A percentile compares a stretch with the other conserved stretches of the same genome.
phyloP scores from a whole-genome alignment of 2,888 invertebrate genomes.

The Machimus atricapillus region DNA sequence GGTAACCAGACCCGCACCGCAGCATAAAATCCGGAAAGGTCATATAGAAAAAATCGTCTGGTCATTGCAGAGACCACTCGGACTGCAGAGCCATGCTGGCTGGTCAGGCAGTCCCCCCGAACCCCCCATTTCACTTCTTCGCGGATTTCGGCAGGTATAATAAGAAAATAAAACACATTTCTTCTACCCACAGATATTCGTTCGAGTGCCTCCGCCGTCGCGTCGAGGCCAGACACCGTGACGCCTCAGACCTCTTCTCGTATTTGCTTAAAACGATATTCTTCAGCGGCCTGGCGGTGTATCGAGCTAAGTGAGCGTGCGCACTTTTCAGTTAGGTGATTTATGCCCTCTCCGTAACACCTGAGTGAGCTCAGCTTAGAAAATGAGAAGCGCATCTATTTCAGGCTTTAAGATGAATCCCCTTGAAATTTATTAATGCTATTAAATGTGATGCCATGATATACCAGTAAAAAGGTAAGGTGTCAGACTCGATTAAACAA shows the following conservation, averaged over 20 bases:
- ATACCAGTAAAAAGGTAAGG: background rate
- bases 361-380: background rate
- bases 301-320: background rate
- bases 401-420: background rate
- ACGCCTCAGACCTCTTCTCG: background rate
- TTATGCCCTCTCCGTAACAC: conserved; percentile 9
- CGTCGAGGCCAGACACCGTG: background rate
- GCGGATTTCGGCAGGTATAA: background rate
- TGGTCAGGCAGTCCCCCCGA: background rate
- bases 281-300: background rate
- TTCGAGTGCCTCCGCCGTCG: background rate
- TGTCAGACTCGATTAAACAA: background rate
- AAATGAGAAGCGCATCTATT: conserved; percentile 9
- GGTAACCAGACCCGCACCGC: background rate
- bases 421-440: background rate
- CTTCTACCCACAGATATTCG: background rate
- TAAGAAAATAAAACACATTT: background rate
- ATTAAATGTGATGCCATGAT: background rate
- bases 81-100: background rate
- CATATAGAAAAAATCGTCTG: background rate
- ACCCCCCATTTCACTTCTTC: background rate
- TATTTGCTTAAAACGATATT: background rate
- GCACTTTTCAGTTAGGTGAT: conserved; percentile 6
- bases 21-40: background rate
- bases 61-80: background rate